Evolutionary conservation across 2,113 vertebrate species (phyloP).

Genomic region (Pomatostomus ruficeps): DNA sequence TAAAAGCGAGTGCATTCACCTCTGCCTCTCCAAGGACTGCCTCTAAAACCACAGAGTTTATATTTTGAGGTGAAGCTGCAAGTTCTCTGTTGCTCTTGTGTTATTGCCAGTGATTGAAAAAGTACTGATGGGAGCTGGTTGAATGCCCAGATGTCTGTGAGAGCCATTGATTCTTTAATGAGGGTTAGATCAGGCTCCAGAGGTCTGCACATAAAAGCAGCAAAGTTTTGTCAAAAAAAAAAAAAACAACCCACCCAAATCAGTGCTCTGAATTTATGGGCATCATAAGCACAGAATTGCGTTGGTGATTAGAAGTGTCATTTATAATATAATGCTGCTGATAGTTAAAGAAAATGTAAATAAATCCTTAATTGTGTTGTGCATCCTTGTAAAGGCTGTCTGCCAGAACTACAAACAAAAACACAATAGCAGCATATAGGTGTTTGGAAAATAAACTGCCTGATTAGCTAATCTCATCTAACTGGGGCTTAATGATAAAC

Average conservation of each 20-base stretch:
- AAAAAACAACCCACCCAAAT: background rate
- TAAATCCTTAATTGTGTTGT: conserved; percentile 21
- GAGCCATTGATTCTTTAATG: background rate
- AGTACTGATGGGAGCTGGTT: background rate
- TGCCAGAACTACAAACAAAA: background rate
- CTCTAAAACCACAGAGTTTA: background rate
- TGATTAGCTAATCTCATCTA: conserved; percentile 42
- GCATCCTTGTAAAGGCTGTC: background rate
- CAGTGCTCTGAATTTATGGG: background rate
- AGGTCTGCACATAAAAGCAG: background rate
- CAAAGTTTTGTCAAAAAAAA: background rate
- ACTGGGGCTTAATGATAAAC: background rate
- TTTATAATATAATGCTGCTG: background rate
- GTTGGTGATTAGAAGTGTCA: background rate
- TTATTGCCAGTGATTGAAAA: background rate
- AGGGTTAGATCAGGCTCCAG: background rate
- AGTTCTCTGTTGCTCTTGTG: background rate
- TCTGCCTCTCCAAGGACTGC: background rate
- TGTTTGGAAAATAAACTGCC: conserved; percentile 21
- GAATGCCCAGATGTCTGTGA: background rate
- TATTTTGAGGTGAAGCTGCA: background rate
- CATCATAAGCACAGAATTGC: background rate
- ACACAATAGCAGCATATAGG: background rate
- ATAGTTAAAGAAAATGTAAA: conserved; percentile 44
- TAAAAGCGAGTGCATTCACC: background rate